Percentiles rank a stretch among this genome's conserved stretches.
Evolutionary conservation across 2,888 invertebrate genomes (phyloP).

Genomic region (Drosophila mulleri): DNA sequence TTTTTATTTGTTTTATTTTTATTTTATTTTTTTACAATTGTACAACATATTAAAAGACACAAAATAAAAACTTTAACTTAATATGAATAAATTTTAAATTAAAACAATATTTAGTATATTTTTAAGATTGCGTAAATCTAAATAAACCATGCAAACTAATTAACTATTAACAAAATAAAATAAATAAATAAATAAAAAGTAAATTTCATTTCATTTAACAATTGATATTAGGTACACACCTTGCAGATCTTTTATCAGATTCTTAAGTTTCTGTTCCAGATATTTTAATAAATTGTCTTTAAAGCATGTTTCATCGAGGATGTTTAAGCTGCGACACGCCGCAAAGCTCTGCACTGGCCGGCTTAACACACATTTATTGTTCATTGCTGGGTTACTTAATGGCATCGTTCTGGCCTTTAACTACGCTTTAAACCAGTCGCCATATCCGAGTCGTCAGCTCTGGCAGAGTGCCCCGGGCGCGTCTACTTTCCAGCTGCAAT

Average conservation of each 20-base stretch:
- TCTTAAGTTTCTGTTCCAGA: background rate
- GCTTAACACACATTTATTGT: slow-evolving; percentile 11
- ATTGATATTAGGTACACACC: background rate
- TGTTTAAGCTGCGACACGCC: slow-evolving; percentile 9
- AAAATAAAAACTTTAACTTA: too few species aligned
- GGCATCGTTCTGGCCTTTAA: slow-evolving; percentile 21
- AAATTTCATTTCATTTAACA: too few species aligned
- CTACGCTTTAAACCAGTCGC: slow-evolving; percentile 20
- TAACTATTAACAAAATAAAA: too few species aligned
- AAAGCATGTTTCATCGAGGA: background rate
- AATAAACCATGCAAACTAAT: too few species aligned
- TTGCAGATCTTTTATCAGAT: background rate
- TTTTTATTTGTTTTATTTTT: too few species aligned
- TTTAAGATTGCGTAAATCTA: too few species aligned
- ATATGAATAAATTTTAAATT: too few species aligned
- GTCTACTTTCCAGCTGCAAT: slow-evolving; percentile 35
- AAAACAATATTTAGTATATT: too few species aligned
- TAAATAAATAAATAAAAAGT: too few species aligned
- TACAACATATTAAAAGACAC: too few species aligned
- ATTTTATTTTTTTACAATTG: too few species aligned
- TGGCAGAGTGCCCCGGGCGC: slow-evolving; percentile 6
- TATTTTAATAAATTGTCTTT: background rate
- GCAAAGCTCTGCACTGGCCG: background rate
- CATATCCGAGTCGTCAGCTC: slow-evolving; percentile 14
- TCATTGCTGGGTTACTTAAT: slow-evolving; percentile 14